Conservation (phyloP, 2,797 vertebrate genomes). For the Neomorphus geoffroyi region DNA sequence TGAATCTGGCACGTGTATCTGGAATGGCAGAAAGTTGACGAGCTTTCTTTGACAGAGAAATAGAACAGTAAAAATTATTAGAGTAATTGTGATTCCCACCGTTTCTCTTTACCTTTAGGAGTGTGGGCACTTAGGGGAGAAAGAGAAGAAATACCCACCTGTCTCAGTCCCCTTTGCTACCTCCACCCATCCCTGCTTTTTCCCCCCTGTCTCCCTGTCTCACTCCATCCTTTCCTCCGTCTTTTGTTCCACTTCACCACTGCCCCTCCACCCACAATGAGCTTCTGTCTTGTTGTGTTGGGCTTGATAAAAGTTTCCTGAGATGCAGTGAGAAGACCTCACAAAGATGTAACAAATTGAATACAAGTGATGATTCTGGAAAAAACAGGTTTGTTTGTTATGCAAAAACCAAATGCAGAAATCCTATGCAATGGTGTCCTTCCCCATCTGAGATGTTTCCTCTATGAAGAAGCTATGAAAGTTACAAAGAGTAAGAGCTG, state of each 20-base stretch:
- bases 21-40: neutral
- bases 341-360: neutral
- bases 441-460: neutral
- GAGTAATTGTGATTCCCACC: neutral
- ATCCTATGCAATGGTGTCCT: neutral
- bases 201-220: neutral
- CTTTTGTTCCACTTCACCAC: neutral
- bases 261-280: neutral
- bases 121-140: neutral
- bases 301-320: neutral
- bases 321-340: neutral
- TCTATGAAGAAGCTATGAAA: neutral
- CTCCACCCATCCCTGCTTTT: too few species aligned
- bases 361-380: neutral
- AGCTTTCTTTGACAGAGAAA: neutral
- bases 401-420: neutral
- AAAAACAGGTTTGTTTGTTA: neutral
- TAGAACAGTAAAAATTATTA: neutral
- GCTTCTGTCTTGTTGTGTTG: neutral
- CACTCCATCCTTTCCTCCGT: neutral
- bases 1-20: neutral
- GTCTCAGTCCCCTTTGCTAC: neutral
- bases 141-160: neutral
- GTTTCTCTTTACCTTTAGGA: neutral
- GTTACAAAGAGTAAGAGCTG: neutral